These are phyloP conservation scores for Crypturellus tataupa DNA, from an alignment of 2,797 vertebrate species.

Conservation along the genomic window DNA sequence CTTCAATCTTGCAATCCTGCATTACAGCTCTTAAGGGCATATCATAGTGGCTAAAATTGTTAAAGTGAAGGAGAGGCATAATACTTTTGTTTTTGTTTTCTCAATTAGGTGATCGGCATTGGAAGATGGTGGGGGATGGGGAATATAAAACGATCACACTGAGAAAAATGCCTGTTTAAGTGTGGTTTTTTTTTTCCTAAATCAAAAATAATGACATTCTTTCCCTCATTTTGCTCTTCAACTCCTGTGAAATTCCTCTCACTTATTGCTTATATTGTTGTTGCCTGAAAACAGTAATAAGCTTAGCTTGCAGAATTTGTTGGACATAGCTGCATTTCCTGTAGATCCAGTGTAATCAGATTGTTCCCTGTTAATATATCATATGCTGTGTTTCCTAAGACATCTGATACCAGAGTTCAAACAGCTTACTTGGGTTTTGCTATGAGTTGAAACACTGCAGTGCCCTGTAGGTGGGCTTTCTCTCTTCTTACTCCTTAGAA, in stretches of 20 bases:
- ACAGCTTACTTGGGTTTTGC: not conserved
- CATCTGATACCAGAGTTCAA: not conserved
- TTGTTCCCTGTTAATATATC: not conserved
- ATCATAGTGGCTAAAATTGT: not conserved
- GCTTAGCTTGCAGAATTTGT: not conserved
- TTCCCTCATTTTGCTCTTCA: not conserved
- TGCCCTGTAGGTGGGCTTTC: not conserved
- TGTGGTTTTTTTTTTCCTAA: not conserved
- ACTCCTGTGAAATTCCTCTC: not conserved
- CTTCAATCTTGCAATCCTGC: not conserved
- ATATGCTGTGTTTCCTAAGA: not conserved
- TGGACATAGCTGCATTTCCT: not conserved
- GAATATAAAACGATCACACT: not conserved
- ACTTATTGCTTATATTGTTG: not conserved
- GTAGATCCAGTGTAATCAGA: not conserved
- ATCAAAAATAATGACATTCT: not conserved
- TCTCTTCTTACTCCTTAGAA: not conserved
- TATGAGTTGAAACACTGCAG: not conserved
- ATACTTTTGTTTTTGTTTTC: not conserved
- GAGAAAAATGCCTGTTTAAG: not conserved
- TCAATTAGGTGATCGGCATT: not conserved
- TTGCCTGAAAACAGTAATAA: not conserved
- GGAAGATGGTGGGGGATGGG: not conserved
- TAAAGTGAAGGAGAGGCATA: not conserved
- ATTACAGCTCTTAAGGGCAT: not conserved